phyloP scores from a whole-genome alignment of 2,113 vertebrate genomes.

The Xenotilapia caudafasciata region DNA sequence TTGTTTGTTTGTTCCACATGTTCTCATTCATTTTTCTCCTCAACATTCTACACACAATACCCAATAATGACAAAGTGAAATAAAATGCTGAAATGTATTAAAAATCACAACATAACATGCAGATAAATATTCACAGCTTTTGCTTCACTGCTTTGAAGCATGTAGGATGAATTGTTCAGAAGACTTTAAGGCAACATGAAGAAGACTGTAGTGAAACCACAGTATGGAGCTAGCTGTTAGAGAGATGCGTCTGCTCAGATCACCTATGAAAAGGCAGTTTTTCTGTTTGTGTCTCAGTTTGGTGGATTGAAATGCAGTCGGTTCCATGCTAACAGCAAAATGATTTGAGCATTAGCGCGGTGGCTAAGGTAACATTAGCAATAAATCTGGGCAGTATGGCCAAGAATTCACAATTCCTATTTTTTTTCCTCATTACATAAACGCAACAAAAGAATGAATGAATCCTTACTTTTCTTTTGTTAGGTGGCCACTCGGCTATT shows the following conservation, averaged over 20 bases:
- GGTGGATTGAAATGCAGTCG: constrained; percentile 4
- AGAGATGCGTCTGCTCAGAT: not conserved
- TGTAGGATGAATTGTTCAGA: not conserved
- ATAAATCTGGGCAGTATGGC: not conserved
- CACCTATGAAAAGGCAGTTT: not conserved
- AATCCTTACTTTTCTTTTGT: not conserved
- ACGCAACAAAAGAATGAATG: not conserved
- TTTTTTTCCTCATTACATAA: not conserved
- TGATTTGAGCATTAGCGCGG: not conserved
- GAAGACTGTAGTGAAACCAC: not conserved
- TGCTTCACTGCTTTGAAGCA: not conserved
- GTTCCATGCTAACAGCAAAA: constrained; percentile 20
- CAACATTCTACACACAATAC: not conserved
- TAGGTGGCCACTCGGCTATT: not conserved
- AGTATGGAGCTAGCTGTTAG: not conserved
- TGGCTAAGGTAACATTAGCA: not conserved
- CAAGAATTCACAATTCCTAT: not conserved
- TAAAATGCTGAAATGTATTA: not conserved
- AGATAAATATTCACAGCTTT: not conserved
- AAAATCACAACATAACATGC: not conserved
- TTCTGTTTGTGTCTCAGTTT: not conserved
- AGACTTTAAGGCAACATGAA: not conserved
- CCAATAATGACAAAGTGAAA: not conserved
- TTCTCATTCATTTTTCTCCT: not conserved
- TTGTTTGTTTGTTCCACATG: not conserved